phyloP scores from a whole-genome alignment of 2,888 invertebrate genomes.

The Pseudococcus viburni region DNA sequence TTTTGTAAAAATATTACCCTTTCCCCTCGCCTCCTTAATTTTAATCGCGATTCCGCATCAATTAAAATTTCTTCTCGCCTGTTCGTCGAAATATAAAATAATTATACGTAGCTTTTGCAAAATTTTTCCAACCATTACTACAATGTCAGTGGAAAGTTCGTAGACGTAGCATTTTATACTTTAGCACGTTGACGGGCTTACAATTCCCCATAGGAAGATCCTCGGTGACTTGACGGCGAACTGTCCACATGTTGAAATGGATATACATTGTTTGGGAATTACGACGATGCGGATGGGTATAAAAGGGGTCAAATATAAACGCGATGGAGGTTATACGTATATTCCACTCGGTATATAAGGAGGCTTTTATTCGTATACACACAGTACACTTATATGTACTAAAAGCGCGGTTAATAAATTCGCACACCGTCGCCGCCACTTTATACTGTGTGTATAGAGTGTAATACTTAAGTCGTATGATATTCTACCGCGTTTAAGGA shows the following conservation, averaged over 20 bases:
- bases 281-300: neutral
- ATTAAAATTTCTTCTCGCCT: too few relatives aligned
- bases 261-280: constrained; percentile 25
- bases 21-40: too few relatives aligned
- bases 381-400: neutral
- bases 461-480: constrained; percentile 34
- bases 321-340: neutral
- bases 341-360: neutral
- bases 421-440: constrained; percentile 21
- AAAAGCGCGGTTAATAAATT: constrained; percentile 25
- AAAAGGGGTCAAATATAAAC: constrained; percentile 13
- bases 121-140: too few relatives aligned
- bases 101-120: too few relatives aligned
- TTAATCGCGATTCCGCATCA: too few relatives aligned
- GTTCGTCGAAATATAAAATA: too few relatives aligned
- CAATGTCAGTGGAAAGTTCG: neutral
- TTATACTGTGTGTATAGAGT: neutral
- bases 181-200: neutral
- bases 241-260: constrained; percentile 33
- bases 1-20: too few relatives aligned
- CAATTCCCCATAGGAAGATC: neutral
- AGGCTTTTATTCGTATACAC: neutral
- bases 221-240: constrained; percentile 13
- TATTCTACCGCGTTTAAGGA: constrained; percentile 48
- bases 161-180: neutral